A percentile compares a stretch with the other conserved stretches of the same genome.
Evolutionary conservation across 2,888 invertebrate genomes (phyloP).

Genomic region (Physocephala rufipes): DNA sequence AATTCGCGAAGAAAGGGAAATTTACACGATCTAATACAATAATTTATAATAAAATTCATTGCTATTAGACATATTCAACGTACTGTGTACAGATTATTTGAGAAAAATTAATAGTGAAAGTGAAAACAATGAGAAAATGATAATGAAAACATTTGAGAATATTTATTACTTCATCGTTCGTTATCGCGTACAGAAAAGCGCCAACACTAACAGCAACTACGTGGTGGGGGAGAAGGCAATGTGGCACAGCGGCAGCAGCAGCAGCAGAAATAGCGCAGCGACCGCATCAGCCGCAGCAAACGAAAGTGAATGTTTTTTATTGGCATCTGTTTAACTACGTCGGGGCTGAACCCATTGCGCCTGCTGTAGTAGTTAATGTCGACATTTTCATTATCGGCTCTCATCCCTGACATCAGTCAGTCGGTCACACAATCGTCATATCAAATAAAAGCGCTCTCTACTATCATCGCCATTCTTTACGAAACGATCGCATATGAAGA

Average conservation of each 20-base stretch:
- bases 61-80: no score
- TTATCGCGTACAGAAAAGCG: constrained; percentile 8
- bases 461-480: background rate
- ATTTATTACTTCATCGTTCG: constrained; percentile 28
- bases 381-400: no score
- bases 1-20: no score
- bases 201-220: constrained; percentile 4
- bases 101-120: constrained; percentile 6
- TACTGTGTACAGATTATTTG: no score
- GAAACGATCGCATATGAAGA: background rate
- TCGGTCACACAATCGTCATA: no score
- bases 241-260: constrained; percentile 1
- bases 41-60: no score
- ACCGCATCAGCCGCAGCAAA: constrained; percentile 4
- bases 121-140: constrained; percentile 18
- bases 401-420: background rate
- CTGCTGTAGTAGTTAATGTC: background rate
- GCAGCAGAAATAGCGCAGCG: background rate
- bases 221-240: no score
- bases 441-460: no score
- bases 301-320: constrained; percentile 30
- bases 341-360: constrained; percentile 7
- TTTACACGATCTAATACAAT: no score
- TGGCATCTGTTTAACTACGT: background rate
- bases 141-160: background rate